These are phyloP conservation scores for Prolemur simus DNA, from an alignment of 2,113 vertebrate species.

Conservation along the genomic window DNA sequence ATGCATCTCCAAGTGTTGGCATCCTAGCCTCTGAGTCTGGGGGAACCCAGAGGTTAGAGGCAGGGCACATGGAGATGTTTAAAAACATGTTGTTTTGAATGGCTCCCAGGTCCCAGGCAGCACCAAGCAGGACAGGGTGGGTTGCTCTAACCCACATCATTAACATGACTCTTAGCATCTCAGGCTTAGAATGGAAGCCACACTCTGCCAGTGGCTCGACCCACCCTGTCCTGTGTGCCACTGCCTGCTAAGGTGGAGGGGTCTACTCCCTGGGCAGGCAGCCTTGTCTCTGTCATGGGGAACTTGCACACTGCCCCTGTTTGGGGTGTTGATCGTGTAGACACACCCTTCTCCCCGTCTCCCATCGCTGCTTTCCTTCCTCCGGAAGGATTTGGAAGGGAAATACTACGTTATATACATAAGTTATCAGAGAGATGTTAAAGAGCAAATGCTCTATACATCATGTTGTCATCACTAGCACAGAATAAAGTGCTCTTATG, in stretches of 20 bases:
- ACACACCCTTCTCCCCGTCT: not conserved
- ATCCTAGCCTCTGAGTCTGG: not conserved
- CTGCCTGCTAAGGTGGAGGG: not conserved
- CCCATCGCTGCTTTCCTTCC: not conserved
- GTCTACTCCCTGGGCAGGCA: accelerated
- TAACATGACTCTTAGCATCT: not conserved
- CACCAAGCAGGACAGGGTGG: too few species aligned
- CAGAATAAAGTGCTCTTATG: not conserved
- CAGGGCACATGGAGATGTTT: not conserved
- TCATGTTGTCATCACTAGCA: not conserved
- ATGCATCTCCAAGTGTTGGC: too few species aligned
- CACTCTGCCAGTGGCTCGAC: accelerated
- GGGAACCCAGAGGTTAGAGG: not conserved
- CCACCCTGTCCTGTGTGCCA: too few species aligned
- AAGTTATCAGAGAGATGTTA: not conserved
- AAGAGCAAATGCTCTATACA: not conserved
- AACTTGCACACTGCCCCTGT: not conserved
- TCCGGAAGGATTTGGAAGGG: not conserved
- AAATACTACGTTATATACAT: not conserved
- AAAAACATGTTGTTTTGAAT: not conserved
- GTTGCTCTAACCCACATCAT: not conserved
- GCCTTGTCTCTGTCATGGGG: accelerated
- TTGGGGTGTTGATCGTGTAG: too few species aligned
- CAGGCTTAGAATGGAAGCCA: not conserved
- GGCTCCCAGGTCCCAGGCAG: not conserved